Conservation (phyloP, 2,113 vertebrate genomes). For the Mus musculus region GRCm39 chr5:84260501-84261000, state of each 20-base stretch:
- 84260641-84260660: background rate
- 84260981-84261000: background rate
- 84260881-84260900: background rate
- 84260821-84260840: background rate
- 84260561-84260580: background rate
- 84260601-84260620: constrained; percentile 7
- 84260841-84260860: background rate
- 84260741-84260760: background rate
- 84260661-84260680: background rate
- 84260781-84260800: background rate
- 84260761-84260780: background rate
- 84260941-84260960: background rate
- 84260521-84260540: background rate
- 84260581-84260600: constrained; percentile 1
- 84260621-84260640: background rate
- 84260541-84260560: background rate
- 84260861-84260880: background rate
- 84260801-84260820: background rate
- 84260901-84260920: background rate
- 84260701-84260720: background rate
- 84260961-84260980: background rate
- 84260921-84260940: background rate
- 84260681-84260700: background rate
- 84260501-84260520: background rate
- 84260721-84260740: rapidly evolving